phyloP scores from a whole-genome alignment of 2,888 invertebrate genomes.

The Rhimphoctona megacephalus region DNA sequence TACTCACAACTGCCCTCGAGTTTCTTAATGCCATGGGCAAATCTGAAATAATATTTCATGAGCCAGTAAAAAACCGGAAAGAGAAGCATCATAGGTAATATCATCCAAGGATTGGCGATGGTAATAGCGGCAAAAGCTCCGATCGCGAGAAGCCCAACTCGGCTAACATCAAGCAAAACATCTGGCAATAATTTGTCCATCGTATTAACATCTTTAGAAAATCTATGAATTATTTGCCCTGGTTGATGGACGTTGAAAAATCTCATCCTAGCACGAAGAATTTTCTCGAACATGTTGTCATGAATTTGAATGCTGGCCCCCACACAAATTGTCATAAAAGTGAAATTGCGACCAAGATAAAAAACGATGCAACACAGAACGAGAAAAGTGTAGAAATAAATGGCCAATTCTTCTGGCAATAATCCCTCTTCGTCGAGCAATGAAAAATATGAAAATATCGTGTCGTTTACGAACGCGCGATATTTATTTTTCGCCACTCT shows the following conservation, averaged over 20 bases:
- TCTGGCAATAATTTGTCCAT: conserved; percentile 87
- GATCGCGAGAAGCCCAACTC: conserved; percentile 84
- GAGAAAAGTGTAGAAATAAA: conserved; percentile 83
- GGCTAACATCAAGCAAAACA: conserved; percentile 86
- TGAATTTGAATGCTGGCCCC: conserved; percentile 92
- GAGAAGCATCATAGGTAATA: conserved; percentile 88
- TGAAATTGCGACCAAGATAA: conserved; percentile 87
- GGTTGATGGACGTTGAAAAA: conserved; percentile 96
- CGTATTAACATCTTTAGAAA: conserved; percentile 90
- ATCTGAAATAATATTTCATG: conserved; percentile 88
- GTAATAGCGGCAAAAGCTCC: conserved; percentile 85
- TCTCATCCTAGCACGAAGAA: conserved; percentile 91
- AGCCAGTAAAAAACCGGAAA: conserved; percentile 87
- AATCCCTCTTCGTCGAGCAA: conserved; percentile 74
- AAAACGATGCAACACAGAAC: conserved; percentile 79
- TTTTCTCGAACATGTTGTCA: conserved; percentile 92
- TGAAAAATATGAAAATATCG: conserved; percentile 66
- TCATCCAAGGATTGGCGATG: conserved; percentile 89
- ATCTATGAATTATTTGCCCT: conserved; percentile 91
- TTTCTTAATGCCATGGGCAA: conserved; percentile 90
- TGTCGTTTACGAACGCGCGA: conserved; percentile 60
- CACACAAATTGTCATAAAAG: conserved; percentile 92
- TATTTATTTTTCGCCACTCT: neutral
- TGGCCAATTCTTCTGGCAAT: conserved; percentile 72
- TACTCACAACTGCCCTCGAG: conserved; percentile 86